Conservation (phyloP, 2,888 invertebrate genomes). For the Rotaria macrura region DNA sequence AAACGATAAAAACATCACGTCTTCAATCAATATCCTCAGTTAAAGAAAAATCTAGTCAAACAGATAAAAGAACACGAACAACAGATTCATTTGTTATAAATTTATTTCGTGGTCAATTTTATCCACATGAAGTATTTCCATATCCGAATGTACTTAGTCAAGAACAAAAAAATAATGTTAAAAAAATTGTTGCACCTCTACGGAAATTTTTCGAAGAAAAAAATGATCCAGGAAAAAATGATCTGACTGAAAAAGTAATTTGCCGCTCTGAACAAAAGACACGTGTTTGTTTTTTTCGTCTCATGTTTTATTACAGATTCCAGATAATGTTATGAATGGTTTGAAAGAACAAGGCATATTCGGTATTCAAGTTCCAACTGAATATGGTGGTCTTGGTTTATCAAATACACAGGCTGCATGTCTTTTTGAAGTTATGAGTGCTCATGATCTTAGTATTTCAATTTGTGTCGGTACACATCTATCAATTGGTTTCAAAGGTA, state of each 20-base stretch:
- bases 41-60: neutral
- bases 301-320: constrained; percentile 42
- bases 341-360: constrained; percentile 88
- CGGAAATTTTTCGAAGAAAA: constrained; percentile 59
- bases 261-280: neutral
- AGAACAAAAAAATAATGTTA: constrained; percentile 72
- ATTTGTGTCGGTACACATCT: constrained; percentile 94
- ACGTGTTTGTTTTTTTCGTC: too few relatives aligned
- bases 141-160: constrained; percentile 69
- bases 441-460: constrained; percentile 80
- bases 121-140: constrained; percentile 78
- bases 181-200: constrained; percentile 71
- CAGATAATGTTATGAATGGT: constrained; percentile 63
- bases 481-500: constrained; percentile 61
- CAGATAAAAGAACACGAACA: constrained; percentile 46
- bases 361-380: constrained; percentile 59
- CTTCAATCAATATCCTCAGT: neutral
- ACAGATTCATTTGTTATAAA: constrained; percentile 84
- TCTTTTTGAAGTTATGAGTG: constrained; percentile 81
- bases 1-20: neutral
- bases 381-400: constrained; percentile 64
- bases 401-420: constrained; percentile 85
- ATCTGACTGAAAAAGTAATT: constrained; percentile 61
- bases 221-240: constrained; percentile 78
- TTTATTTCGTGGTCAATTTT: constrained; percentile 70